Conservation (phyloP, 1,140 invertebrate genomes). For the Drosophila pandora region DNA sequence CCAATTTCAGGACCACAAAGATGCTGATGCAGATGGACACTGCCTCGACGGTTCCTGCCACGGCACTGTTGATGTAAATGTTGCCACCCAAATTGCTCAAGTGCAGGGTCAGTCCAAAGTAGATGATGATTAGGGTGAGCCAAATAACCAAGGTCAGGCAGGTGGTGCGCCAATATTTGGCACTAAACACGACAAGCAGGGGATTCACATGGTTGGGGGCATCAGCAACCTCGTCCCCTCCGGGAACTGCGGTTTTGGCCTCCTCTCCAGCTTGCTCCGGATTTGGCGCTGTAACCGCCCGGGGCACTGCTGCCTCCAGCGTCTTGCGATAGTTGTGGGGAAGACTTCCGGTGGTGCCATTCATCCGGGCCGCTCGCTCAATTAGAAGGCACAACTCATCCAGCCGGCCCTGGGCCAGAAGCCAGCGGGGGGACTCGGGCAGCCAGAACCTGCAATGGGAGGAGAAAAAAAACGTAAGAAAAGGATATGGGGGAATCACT, state of each 20-base stretch:
- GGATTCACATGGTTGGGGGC: conserved; percentile 75
- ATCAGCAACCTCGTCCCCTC: background rate
- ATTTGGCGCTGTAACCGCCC: conserved; percentile 15
- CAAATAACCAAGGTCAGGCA: conserved; percentile 87
- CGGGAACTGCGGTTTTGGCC: conserved; percentile 3
- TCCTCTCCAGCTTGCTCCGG: conserved; percentile 27
- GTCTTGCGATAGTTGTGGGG: conserved; percentile 87
- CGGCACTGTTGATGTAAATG: conserved; percentile 88
- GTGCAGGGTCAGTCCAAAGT: conserved; percentile 89
- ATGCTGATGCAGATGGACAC: conserved; percentile 89
- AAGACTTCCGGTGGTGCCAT: conserved; percentile 84
- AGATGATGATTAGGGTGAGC: conserved; percentile 89
- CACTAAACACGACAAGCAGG: conserved; percentile 87
- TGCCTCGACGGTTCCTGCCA: conserved; percentile 87
- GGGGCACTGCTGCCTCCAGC: conserved; percentile 81
- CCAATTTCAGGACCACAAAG: conserved; percentile 87
- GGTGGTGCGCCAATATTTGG: conserved; percentile 86
- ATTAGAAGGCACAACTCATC: conserved; percentile 88
- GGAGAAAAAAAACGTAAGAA: background rate
- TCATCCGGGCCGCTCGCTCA: conserved; percentile 87
- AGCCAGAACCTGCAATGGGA: conserved; percentile 86
- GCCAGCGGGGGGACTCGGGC: conserved; percentile 94
- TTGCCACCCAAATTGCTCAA: conserved; percentile 87
- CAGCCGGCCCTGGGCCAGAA: conserved; percentile 89
- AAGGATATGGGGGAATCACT: conserved; percentile 41